These are phyloP conservation scores for Agrypnus murinus DNA, from an alignment of 2,888 invertebrate genomes.

Conservation along the genomic window DNA sequence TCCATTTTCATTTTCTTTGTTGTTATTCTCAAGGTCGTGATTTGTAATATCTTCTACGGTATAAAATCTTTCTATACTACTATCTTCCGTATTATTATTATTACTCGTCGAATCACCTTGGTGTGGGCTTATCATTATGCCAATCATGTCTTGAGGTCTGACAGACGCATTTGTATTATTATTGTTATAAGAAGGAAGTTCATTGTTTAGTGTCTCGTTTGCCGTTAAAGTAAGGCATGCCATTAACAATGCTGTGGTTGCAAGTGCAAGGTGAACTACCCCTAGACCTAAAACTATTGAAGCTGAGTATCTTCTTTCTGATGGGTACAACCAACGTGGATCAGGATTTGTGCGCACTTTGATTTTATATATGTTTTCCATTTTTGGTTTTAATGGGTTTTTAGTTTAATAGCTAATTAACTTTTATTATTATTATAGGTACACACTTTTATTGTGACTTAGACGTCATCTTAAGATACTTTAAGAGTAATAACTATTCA, in stretches of 20 bases:
- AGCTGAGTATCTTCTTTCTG: slow-evolving; percentile 80
- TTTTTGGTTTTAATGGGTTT: no score
- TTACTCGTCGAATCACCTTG: slow-evolving; percentile 17
- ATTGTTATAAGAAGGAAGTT: slow-evolving; percentile 35
- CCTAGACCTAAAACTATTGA: slow-evolving; percentile 80
- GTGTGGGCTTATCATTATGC: slow-evolving; percentile 1
- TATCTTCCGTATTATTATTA: slow-evolving; percentile 9
- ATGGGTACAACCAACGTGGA: slow-evolving; percentile 76
- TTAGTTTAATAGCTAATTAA: no score
- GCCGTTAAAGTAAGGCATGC: slow-evolving; percentile 70
- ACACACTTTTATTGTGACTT: no score
- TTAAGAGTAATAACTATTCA: not conserved
- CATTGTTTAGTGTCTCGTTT: slow-evolving; percentile 37
- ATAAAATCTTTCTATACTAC: slow-evolving; percentile 16
- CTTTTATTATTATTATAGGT: no score
- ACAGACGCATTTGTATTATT: slow-evolving; percentile 16
- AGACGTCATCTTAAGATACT: no score
- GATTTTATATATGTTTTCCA: slow-evolving; percentile 81
- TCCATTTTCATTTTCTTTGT: slow-evolving; percentile 25
- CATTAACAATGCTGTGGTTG: slow-evolving; percentile 75
- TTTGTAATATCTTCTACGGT: not conserved
- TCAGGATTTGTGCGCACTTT: slow-evolving; percentile 79
- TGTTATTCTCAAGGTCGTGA: slow-evolving; percentile 50
- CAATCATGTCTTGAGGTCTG: slow-evolving; percentile 17
- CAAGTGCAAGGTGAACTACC: slow-evolving; percentile 78